Evolutionary conservation across 2,113 vertebrate genomes (phyloP).

Genomic region (Corvus moneduloides): DNA sequence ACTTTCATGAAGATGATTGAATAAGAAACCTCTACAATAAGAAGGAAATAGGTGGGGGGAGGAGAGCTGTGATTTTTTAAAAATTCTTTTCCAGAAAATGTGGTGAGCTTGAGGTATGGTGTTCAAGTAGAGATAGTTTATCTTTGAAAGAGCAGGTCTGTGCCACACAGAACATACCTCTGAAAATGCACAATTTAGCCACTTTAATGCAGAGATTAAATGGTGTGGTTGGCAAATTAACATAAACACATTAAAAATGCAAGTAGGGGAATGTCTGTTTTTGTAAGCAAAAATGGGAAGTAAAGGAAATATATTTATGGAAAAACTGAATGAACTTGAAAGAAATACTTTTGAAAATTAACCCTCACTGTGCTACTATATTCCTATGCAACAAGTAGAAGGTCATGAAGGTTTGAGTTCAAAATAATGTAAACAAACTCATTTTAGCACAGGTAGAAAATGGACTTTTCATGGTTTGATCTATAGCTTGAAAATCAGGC

Average conservation of each 20-base stretch:
- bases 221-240: background rate
- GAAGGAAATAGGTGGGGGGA: background rate
- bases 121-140: background rate
- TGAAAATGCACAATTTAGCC: background rate
- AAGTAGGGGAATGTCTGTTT: background rate
- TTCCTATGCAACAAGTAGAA: background rate
- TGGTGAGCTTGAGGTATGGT: background rate
- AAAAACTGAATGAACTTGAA: background rate
- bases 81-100: background rate
- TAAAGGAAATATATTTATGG: background rate
- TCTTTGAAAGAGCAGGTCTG: background rate
- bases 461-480: background rate
- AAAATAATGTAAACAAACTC: background rate
- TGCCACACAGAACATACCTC: background rate
- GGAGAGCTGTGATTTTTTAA: background rate
- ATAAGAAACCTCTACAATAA: background rate
- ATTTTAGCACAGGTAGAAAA: background rate
- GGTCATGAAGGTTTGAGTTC: background rate
- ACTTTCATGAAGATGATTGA: constrained; percentile 55
- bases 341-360: background rate
- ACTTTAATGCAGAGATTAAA: background rate
- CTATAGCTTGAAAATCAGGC: background rate
- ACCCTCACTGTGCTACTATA: background rate
- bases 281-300: background rate
- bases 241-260: background rate